Conservation (phyloP, 2,113 vertebrate species). For the Synchiropus splendidus region DNA sequence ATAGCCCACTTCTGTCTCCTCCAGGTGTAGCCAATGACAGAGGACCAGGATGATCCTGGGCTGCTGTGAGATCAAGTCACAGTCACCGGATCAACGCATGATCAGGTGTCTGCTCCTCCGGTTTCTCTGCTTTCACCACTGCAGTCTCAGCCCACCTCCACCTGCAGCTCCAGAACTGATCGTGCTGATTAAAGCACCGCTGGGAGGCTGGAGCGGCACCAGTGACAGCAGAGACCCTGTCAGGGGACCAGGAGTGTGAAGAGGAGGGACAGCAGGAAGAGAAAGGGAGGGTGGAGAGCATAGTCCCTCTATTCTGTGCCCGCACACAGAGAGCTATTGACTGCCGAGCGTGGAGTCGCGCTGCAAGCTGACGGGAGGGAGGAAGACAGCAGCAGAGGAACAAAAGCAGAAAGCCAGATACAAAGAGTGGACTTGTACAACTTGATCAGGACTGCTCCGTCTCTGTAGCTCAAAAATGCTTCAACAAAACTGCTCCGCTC, state of each 20-base stretch:
- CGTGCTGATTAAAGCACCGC: conserved; percentile 26
- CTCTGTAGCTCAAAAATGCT: conserved; percentile 27
- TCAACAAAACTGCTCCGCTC: background rate
- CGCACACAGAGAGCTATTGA: conserved; percentile 63
- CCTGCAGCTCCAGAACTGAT: conserved; percentile 26
- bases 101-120: conserved; percentile 22
- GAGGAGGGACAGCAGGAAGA: background rate
- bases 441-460: conserved; percentile 34
- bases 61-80: too few species aligned
- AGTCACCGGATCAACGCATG: background rate
- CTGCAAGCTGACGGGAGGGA: conserved; percentile 56
- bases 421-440: conserved; percentile 52
- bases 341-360: conserved; percentile 39
- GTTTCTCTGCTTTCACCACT: conserved; percentile 37
- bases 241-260: conserved; percentile 40
- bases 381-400: conserved; percentile 43
- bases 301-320: conserved; percentile 47
- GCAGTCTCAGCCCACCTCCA: conserved; percentile 28
- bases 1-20: conserved; percentile 9
- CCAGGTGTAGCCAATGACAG: conserved; percentile 1
- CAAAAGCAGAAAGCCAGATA: conserved; percentile 39
- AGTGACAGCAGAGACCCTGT: conserved; percentile 48
- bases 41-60: too few species aligned
- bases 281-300: conserved; percentile 14
- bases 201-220: conserved; percentile 36